A percentile compares a stretch with the other conserved stretches of the same genome.
phyloP scores from a whole-genome alignment of 2,113 vertebrate genomes.

The Phyllopteryx taeniolatus region DNA sequence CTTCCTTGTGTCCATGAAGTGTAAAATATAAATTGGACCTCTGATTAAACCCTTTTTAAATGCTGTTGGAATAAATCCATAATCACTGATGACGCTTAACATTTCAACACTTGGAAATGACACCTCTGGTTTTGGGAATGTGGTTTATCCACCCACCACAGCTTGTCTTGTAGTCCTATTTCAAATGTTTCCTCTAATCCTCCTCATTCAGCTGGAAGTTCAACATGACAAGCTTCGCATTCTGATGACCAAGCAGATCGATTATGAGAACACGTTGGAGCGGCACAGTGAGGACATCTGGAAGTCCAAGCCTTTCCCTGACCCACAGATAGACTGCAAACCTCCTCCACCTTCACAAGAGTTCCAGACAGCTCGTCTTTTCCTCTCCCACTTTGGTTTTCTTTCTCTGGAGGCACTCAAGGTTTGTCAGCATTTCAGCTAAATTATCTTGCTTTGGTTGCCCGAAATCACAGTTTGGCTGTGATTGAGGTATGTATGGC shows the following conservation, averaged over 20 bases:
- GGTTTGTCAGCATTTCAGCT: slow-evolving; percentile 63
- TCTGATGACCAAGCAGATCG: slow-evolving; percentile 87
- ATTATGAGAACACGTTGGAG: slow-evolving; percentile 85
- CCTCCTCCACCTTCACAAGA: slow-evolving; percentile 88
- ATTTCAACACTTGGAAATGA: not conserved
- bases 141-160: not conserved
- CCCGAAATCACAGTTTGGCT: not conserved
- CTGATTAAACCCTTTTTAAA: not conserved
- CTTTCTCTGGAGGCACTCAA: slow-evolving; percentile 92
- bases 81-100: not conserved
- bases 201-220: slow-evolving; percentile 78
- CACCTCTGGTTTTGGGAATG: not conserved
- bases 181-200: not conserved
- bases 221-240: slow-evolving; percentile 86
- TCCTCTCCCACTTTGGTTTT: slow-evolving; percentile 95
- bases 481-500: not conserved
- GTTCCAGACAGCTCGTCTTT: slow-evolving; percentile 93
- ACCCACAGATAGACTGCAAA: slow-evolving; percentile 86
- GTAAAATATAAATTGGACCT: not conserved
- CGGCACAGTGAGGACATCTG: slow-evolving; percentile 82
- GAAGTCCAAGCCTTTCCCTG: slow-evolving; percentile 83
- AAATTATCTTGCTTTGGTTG: not conserved
- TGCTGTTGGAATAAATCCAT: not conserved
- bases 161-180: not conserved
- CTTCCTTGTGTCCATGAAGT: not conserved